Evolutionary conservation across 2,797 vertebrate genomes (phyloP).

Genomic region (Sphenopsis melanotis): DNA sequence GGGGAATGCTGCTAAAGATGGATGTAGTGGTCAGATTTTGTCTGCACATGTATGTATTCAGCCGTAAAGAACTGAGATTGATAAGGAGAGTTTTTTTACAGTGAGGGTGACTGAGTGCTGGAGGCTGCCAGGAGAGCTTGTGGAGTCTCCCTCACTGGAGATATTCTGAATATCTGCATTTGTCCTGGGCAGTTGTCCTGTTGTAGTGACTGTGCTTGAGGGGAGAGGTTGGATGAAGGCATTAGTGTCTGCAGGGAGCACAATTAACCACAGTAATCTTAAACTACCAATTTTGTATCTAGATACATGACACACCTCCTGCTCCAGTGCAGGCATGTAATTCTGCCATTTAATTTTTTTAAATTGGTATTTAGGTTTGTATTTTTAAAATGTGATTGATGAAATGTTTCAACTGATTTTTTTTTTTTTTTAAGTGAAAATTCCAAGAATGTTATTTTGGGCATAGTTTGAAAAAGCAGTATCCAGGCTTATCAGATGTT

Average conservation of each 20-base stretch:
- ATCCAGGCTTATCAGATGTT: background rate
- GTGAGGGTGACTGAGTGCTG: background rate
- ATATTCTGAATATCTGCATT: background rate
- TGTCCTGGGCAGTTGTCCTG: background rate
- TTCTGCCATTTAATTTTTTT: background rate
- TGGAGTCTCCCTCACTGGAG: background rate
- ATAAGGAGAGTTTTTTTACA: background rate
- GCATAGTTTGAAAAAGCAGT: background rate
- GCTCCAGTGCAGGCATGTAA: background rate
- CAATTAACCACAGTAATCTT: background rate
- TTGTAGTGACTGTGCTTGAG: background rate
- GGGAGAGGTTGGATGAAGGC: background rate
- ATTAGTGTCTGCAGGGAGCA: background rate
- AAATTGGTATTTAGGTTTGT: background rate
- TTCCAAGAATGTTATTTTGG: background rate
- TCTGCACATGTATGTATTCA: background rate
- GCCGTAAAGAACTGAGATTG: background rate
- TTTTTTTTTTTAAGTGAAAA: background rate
- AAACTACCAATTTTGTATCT: background rate
- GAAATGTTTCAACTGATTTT: background rate
- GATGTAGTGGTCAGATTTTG: background rate
- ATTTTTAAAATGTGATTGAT: background rate
- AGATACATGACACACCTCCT: background rate
- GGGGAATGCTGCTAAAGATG: background rate
- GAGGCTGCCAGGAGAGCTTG: background rate